Percentiles rank a stretch among this genome's conserved stretches.
phyloP scores from a whole-genome alignment of 2,113 vertebrate genomes.

The Callithrix jacchus region DNA sequence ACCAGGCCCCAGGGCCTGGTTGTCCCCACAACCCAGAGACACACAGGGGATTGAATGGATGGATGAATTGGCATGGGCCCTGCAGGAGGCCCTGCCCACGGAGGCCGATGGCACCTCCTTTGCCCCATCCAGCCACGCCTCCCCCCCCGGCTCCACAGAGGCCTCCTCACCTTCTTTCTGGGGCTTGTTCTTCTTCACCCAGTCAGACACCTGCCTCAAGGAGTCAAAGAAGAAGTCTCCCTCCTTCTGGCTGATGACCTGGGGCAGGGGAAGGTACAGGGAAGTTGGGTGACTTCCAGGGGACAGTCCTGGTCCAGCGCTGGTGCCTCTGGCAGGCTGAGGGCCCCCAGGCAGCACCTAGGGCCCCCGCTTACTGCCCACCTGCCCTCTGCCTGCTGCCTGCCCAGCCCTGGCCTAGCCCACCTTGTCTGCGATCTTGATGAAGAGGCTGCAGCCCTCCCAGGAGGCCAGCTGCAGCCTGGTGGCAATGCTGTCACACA shows the following conservation, averaged over 20 bases:
- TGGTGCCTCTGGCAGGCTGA: not conserved
- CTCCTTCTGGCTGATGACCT: slow-evolving; percentile 96
- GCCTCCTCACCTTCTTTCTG: slow-evolving; percentile 89
- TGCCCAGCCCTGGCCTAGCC: accelerated
- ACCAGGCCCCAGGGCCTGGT: not conserved
- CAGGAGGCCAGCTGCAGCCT: slow-evolving; percentile 88
- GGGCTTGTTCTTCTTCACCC: slow-evolving; percentile 89
- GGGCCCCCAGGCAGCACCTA: not conserved
- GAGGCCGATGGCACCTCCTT: not conserved
- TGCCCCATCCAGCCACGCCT: accelerated
- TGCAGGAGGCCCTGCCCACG: not conserved
- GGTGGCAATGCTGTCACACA: slow-evolving; percentile 86
- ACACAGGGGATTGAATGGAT: not conserved
- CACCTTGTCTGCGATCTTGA: slow-evolving; percentile 96
- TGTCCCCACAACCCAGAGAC: too few species aligned
- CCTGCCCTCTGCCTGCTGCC: accelerated
- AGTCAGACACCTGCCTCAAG: slow-evolving; percentile 92
- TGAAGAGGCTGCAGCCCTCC: slow-evolving; percentile 95
- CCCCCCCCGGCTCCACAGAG: not conserved
- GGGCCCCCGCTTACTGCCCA: accelerated
- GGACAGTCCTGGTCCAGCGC: not conserved
- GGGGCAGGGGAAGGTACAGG: not conserved
- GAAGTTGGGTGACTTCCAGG: accelerated
- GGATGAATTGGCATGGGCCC: not conserved
- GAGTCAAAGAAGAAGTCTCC: slow-evolving; percentile 97